Percentiles rank a stretch among this genome's conserved stretches.
Evolutionary conservation across 2,797 vertebrate genomes (phyloP).

Genomic region (Columba guinea): DNA sequence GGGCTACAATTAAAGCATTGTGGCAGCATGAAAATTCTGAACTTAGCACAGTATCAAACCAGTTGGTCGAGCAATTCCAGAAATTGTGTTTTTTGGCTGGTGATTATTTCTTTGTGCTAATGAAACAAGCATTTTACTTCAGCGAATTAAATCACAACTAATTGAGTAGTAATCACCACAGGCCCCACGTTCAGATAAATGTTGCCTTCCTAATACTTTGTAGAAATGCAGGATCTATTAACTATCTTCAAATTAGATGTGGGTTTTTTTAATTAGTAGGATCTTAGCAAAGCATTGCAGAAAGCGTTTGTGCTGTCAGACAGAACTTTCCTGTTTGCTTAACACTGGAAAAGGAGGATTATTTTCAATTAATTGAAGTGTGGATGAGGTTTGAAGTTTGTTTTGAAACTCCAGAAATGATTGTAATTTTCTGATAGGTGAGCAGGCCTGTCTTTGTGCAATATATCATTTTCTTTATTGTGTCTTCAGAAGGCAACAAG

Average conservation of each 20-base stretch:
- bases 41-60: constrained; percentile 39
- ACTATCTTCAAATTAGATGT: constrained; percentile 74
- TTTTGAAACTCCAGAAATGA: not conserved
- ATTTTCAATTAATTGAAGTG: constrained; percentile 55
- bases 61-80: constrained; percentile 56
- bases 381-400: constrained; percentile 18
- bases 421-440: not conserved
- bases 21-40: constrained; percentile 39
- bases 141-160: constrained; percentile 76
- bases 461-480: not conserved
- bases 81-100: constrained; percentile 61
- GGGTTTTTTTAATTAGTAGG: constrained; percentile 73
- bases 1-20: not conserved
- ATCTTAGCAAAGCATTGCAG: constrained; percentile 74
- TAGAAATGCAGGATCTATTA: constrained; percentile 74
- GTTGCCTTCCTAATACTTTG: constrained; percentile 69
- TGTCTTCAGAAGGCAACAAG: not conserved
- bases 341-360: constrained; percentile 47
- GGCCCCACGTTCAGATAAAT: constrained; percentile 71
- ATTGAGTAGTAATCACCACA: constrained; percentile 76
- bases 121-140: constrained; percentile 75
- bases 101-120: constrained; percentile 69
- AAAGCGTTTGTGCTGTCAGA: constrained; percentile 46
- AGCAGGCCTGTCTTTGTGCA: not conserved
- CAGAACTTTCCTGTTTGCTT: constrained; percentile 62